These are phyloP conservation scores for Coleophora flavipennella DNA, from an alignment of 2,888 invertebrate genomes.

Conservation along the genomic window DNA sequence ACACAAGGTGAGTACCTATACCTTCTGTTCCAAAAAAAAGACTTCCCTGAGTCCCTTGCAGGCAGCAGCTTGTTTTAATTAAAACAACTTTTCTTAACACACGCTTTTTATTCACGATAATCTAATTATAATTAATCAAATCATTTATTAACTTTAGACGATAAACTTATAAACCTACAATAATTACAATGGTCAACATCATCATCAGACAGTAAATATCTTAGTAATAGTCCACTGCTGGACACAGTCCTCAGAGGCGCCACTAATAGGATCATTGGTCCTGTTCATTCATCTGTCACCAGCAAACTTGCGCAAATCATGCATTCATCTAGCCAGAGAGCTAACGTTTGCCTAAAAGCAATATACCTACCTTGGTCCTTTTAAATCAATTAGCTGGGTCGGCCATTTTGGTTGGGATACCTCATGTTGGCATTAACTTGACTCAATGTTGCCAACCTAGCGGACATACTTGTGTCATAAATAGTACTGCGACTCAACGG, in stretches of 20 bases:
- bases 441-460: conserved; percentile 48
- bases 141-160: conserved; percentile 8
- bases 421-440: conserved; percentile 44
- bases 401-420: conserved; percentile 50
- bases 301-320: no score
- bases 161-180: conserved; percentile 11
- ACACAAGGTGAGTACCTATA: no score
- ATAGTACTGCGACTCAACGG: conserved; percentile 37
- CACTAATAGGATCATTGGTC: no score
- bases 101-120: conserved; percentile 3
- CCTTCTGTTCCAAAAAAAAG: no score
- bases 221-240: no score
- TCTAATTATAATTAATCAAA: background rate
- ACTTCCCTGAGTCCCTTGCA: no score
- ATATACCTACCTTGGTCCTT: background rate
- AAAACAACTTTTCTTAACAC: background rate
- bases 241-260: no score
- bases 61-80: no score
- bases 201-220: background rate
- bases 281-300: no score
- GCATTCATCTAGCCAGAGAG: no score
- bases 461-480: conserved; percentile 47
- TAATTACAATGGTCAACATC: conserved; percentile 10
- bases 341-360: background rate
- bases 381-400: conserved; percentile 58